Conservation (phyloP, 2,888 invertebrate species). For the Apodemia hepburni region DNA sequence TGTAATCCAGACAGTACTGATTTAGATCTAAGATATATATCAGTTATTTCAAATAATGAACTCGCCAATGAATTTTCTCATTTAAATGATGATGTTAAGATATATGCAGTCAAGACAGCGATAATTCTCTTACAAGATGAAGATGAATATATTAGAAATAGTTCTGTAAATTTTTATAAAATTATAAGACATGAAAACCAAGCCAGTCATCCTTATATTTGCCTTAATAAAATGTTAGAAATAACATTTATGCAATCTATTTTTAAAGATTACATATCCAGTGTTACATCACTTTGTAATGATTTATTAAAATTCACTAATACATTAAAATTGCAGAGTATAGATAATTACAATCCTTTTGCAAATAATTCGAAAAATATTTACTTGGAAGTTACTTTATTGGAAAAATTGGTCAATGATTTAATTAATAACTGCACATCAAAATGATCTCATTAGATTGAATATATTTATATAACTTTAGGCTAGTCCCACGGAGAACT, state of each 20-base stretch:
- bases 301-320: conserved; percentile 40
- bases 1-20: conserved; percentile 53
- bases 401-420: conserved; percentile 44
- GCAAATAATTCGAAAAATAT: conserved; percentile 70
- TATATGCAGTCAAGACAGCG: conserved; percentile 54
- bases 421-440: conserved; percentile 25
- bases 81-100: conserved; percentile 47
- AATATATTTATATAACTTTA: too few relatives aligned
- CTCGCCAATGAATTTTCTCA: conserved; percentile 42
- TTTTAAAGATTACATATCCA: conserved; percentile 37
- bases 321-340: conserved; percentile 35
- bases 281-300: conserved; percentile 39
- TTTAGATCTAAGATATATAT: conserved; percentile 58
- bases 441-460: too few relatives aligned
- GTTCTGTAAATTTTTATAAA: conserved; percentile 52
- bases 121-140: conserved; percentile 78
- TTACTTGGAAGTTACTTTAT: conserved; percentile 65
- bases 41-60: conserved; percentile 61
- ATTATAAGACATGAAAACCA: conserved; percentile 36
- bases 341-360: conserved; percentile 69
- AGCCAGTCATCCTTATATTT: conserved; percentile 51
- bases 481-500: too few relatives aligned
- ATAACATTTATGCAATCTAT: conserved; percentile 42
- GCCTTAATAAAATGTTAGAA: conserved; percentile 48
- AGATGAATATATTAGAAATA: conserved; percentile 67